Percentiles rank a stretch among this genome's conserved stretches.
Conservation (phyloP, 2,797 vertebrate genomes). For the Halcyon smyrnensis region DNA sequence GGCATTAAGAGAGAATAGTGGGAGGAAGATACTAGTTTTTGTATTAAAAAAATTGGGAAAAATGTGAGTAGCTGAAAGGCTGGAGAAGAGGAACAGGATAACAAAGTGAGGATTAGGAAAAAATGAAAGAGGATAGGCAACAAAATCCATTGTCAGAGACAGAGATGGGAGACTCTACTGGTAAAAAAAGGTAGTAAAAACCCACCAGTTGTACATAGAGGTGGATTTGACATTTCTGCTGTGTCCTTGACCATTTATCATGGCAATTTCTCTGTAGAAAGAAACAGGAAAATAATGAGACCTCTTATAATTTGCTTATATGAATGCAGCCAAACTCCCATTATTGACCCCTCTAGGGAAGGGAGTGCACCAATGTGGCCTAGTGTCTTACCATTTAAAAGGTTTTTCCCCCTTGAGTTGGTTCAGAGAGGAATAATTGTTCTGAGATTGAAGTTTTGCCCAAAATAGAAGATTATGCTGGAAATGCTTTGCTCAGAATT, state of each 20-base stretch:
- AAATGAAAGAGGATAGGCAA: rapidly evolving
- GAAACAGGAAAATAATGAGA: not conserved
- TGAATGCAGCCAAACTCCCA: not conserved
- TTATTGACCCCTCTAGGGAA: not conserved
- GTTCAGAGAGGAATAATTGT: not conserved
- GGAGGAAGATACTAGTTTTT: not conserved
- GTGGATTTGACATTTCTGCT: not conserved
- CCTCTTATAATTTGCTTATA: not conserved
- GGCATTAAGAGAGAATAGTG: not conserved
- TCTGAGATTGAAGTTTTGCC: not conserved
- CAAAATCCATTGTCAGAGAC: not conserved
- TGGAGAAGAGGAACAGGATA: not conserved
- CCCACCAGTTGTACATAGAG: not conserved
- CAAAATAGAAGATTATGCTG: not conserved
- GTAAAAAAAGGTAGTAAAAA: not conserved
- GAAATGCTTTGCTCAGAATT: not conserved
- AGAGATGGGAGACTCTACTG: not conserved
- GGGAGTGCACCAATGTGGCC: not conserved
- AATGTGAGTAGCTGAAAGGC: not conserved
- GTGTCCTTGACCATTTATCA: not conserved
- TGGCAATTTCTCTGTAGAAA: not conserved
- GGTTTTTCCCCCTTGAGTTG: not conserved
- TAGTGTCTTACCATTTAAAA: not conserved
- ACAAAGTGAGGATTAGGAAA: not conserved
- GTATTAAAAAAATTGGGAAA: not conserved